Evolutionary conservation across 2,797 vertebrate genomes (phyloP), one percentile per base, ranked within the genome.

Genomic region (Mus spretus): DNA sequence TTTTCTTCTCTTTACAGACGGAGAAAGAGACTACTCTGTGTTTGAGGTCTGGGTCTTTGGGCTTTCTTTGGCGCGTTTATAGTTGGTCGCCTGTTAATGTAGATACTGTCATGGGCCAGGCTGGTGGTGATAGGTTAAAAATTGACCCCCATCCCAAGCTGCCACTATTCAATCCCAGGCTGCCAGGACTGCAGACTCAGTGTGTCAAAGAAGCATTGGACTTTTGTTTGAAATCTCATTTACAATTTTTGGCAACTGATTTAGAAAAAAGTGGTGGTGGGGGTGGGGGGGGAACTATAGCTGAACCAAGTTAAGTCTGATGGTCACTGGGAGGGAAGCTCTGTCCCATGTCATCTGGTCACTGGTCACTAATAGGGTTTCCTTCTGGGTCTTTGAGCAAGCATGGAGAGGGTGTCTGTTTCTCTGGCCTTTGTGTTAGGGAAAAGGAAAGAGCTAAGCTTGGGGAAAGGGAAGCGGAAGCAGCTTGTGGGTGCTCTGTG

Each of bases 171-270:
- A 14, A 75, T 57, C 37, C 6, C 53, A 31, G 59, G 47, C 57
- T 24, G 3, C 17, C 1, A 0, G 34, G 4, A 53, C 2, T 1
- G 26, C 8, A 26, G 17, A 12, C 86, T 31, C 37, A 6, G 4
- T 4, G 11, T 78, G 55, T 37, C 55, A 67, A 59, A 72, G 28
- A 89, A 40, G 70, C 31, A n/a, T 22, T 37, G 44, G 15, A 31
- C n/a, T 95, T 78, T 12, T 57, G 10, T 40, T 26, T 63, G 26
- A 81, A 85, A 44, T 77, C 74, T 88, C 53, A 79, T 92, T 92
- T 87, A 89, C 20, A 90, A 70, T 44, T 44, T 55, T 63, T 63
- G n/a, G 50, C 83, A 89, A 6, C 83, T 96, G 26, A 88, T 91
- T 91, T 85, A 57, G 1, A 77, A 86, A 88, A 28, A 15, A 37